phyloP scores from a whole-genome alignment of 2,797 vertebrate species.

The Chanos chanos region DNA sequence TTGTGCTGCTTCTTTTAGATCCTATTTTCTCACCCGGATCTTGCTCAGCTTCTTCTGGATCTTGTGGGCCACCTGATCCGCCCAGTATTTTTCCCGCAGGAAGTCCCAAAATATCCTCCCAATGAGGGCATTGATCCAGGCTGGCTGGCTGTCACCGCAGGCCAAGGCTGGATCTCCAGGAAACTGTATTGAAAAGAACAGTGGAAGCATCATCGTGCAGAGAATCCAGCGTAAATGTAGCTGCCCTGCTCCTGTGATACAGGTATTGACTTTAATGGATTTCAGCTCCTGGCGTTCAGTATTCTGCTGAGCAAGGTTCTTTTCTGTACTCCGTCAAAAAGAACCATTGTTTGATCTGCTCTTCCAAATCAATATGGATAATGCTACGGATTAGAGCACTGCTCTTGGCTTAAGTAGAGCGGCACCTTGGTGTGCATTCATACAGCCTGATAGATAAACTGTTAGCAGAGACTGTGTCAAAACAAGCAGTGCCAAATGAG shows the following conservation, averaged over 20 bases:
- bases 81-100: slow-evolving; percentile 82
- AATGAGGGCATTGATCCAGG: slow-evolving; percentile 79
- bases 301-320: not conserved
- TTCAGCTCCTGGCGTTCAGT: not conserved
- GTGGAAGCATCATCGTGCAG: not conserved
- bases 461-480: no score
- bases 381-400: slow-evolving; percentile 26
- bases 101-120: slow-evolving; percentile 87
- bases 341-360: not conserved
- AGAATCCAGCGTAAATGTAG: not conserved
- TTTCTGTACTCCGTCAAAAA: not conserved
- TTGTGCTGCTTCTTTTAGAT: no score
- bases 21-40: slow-evolving; percentile 84
- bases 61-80: slow-evolving; percentile 79
- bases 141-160: slow-evolving; percentile 46
- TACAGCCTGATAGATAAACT: no score
- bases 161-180: slow-evolving; percentile 43
- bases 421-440: no score
- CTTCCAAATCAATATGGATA: slow-evolving; percentile 32
- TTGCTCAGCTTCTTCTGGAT: slow-evolving; percentile 86
- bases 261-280: not conserved
- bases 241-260: not conserved
- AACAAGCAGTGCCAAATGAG: no score
- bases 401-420: slow-evolving; percentile 13
- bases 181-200: slow-evolving; percentile 35